phyloP scores from a whole-genome alignment of 2,888 invertebrate genomes.

The Athripsodes cinereus region DNA sequence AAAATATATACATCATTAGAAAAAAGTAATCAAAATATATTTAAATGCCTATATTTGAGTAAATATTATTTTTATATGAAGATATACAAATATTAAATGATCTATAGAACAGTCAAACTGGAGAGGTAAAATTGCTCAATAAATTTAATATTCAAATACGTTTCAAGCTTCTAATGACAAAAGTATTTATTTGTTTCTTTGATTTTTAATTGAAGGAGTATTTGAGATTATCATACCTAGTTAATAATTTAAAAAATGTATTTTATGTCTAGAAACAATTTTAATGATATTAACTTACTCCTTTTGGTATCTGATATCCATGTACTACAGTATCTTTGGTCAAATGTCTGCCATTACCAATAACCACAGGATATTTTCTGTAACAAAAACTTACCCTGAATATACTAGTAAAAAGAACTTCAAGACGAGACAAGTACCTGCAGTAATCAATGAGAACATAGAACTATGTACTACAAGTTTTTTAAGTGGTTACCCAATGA shows the following conservation, averaged over 20 bases:
- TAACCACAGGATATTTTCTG: conserved; percentile 73
- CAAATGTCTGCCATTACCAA: conserved; percentile 69
- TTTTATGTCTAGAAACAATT: no score
- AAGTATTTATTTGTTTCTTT: no score
- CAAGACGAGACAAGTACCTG: no score
- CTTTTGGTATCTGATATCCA: conserved; percentile 70
- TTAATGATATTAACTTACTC: conserved; percentile 55
- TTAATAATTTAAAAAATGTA: background rate
- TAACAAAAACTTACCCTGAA: conserved; percentile 32
- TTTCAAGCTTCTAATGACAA: no score
- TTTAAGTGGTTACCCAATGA: no score
- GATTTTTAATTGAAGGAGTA: no score
- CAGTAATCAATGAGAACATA: no score
- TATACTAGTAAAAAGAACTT: no score
- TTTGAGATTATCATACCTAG: background rate
- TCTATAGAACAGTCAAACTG: no score
- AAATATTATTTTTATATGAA: background rate
- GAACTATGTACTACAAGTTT: no score
- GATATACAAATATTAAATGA: background rate
- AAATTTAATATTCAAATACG: no score
- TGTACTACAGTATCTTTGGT: conserved; percentile 64
- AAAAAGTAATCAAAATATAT: background rate
- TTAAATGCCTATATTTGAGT: background rate
- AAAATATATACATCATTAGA: conserved; percentile 3
- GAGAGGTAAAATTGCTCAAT: no score